phyloP scores from a whole-genome alignment of 2,797 vertebrate genomes.

The Petrocephalus sullivani region DNA sequence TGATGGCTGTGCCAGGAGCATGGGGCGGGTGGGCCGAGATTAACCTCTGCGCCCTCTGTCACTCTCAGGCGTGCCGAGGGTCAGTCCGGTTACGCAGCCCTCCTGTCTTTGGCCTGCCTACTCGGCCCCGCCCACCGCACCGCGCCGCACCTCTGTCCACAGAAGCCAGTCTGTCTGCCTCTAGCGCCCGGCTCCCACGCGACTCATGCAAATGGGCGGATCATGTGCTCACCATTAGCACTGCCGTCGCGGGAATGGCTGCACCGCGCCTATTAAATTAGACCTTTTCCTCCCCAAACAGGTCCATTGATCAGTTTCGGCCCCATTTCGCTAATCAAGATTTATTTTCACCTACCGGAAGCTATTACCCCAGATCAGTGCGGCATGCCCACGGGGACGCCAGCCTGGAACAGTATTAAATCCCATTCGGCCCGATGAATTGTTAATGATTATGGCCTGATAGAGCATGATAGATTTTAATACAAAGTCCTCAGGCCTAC shows the following conservation, averaged over 20 bases:
- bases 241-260: conserved; percentile 39
- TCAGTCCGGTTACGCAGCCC: background rate
- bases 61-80: background rate
- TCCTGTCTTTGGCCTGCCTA: background rate
- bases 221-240: conserved; percentile 49
- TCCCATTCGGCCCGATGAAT: conserved; percentile 37
- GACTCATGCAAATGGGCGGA: conserved; percentile 44
- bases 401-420: conserved; percentile 25
- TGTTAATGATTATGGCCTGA: conserved; percentile 23
- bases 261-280: conserved; percentile 44
- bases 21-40: background rate
- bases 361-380: conserved; percentile 35
- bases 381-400: conserved; percentile 11
- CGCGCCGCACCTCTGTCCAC: background rate
- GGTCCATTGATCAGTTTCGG: conserved; percentile 44
- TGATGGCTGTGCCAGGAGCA: background rate
- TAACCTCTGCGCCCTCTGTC: background rate
- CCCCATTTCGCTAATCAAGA: conserved; percentile 43
- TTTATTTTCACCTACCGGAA: conserved; percentile 46
- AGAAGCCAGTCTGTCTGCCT: conserved; percentile 26
- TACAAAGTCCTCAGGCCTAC: background rate
- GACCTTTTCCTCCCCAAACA: conserved; percentile 40
- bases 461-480: conserved; percentile 7
- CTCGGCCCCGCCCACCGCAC: background rate
- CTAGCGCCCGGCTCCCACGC: conserved; percentile 31